A percentile compares a stretch with the other conserved stretches of the same genome.
Evolutionary conservation across 1,140 invertebrate species (phyloP).

Genomic region (Neodiprion lecontei): DNA sequence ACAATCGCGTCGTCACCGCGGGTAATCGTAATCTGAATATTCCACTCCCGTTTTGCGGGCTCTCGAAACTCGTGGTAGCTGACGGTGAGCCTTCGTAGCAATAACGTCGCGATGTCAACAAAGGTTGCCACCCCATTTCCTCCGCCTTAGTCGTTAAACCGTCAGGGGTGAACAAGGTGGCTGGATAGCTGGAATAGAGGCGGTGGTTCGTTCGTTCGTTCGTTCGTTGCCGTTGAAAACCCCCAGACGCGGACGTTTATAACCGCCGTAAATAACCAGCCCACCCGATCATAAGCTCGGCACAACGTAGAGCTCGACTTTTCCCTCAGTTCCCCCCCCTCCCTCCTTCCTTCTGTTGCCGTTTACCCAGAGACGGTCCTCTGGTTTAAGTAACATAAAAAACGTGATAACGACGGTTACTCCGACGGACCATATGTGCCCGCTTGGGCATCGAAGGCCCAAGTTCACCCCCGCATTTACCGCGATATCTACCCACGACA

Average conservation of each 20-base stretch:
- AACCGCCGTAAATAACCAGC: slow-evolving; percentile 44
- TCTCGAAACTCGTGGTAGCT: slow-evolving; percentile 26
- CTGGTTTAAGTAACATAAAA: too few species aligned
- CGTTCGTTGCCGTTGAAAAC: slow-evolving; percentile 18
- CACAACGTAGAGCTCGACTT: too few species aligned
- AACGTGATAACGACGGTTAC: too few species aligned
- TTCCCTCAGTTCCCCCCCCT: too few species aligned
- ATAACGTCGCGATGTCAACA: slow-evolving; percentile 50
- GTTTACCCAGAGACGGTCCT: too few species aligned
- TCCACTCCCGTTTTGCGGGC: slow-evolving; percentile 32
- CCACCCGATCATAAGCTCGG: slow-evolving; percentile 24
- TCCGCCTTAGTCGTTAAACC: slow-evolving; percentile 50
- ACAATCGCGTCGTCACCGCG: not conserved
- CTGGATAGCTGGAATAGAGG: slow-evolving; percentile 22
- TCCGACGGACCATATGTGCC: too few species aligned
- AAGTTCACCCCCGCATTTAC: too few species aligned
- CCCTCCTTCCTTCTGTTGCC: too few species aligned
- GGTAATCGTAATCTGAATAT: slow-evolving; percentile 30
- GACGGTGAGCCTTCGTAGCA: slow-evolving; percentile 19
- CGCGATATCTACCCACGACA: too few species aligned
- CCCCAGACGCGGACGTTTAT: slow-evolving; percentile 40
- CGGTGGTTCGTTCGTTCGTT: not conserved
- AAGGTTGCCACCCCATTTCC: slow-evolving; percentile 37
- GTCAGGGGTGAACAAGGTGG: slow-evolving; percentile 26
- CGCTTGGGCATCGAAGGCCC: too few species aligned